Evolutionary conservation across 2,797 vertebrate species (phyloP).

Genomic region (Lepus townsendii): DNA sequence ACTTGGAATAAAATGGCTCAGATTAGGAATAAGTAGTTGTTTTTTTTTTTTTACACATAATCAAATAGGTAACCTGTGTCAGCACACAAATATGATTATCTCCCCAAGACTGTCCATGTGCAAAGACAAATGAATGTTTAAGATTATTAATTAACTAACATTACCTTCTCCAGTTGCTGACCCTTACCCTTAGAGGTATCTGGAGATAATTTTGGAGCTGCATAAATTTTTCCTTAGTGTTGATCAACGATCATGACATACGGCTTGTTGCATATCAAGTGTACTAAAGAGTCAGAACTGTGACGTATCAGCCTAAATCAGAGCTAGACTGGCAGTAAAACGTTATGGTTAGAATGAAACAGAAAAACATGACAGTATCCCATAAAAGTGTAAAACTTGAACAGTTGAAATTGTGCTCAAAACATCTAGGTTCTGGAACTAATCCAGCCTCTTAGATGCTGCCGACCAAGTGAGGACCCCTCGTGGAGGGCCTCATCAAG

Average conservation of each 20-base stretch:
- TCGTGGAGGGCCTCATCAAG: slow-evolving; percentile 33
- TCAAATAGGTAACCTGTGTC: background rate
- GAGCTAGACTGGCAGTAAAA: slow-evolving; percentile 69
- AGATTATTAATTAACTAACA: background rate
- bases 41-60: slow-evolving; percentile 57
- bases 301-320: slow-evolving; percentile 40
- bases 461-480: background rate
- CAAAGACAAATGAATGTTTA: slow-evolving; percentile 18
- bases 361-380: background rate
- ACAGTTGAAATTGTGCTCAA: slow-evolving; percentile 74
- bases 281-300: slow-evolving; percentile 69
- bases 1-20: slow-evolving; percentile 60
- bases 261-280: background rate
- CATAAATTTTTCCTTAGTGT: background rate
- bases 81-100: background rate
- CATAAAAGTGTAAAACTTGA: slow-evolving; percentile 76
- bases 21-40: slow-evolving; percentile 39
- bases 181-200: background rate
- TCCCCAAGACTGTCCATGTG: background rate
- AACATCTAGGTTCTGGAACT: slow-evolving; percentile 69
- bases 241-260: background rate
- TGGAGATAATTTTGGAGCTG: slow-evolving; percentile 13
- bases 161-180: slow-evolving; percentile 10
- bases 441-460: background rate
- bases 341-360: slow-evolving; percentile 69